These are phyloP conservation scores for Anarhynchus alexandrinus DNA, from an alignment of 2,113 vertebrate genomes.

Conservation along the genomic window DNA sequence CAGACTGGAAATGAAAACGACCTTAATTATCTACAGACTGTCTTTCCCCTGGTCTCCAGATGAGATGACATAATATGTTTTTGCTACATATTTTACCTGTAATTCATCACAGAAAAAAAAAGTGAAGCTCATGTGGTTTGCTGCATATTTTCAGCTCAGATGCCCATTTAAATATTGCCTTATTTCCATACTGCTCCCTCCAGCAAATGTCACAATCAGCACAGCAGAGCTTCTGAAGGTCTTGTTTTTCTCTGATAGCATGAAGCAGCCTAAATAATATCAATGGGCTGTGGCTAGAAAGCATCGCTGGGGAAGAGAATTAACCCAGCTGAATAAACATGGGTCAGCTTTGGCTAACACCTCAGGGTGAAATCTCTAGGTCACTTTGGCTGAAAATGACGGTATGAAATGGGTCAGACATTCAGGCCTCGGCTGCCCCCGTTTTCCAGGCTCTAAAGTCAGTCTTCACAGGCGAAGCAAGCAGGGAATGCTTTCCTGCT, in stretches of 20 bases:
- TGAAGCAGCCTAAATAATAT: constrained; percentile 2
- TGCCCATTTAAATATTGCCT: not conserved
- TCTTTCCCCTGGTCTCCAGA: not conserved
- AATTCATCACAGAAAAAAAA: not conserved
- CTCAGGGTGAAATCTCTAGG: constrained; percentile 37
- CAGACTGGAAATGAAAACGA: not conserved
- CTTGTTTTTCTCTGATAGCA: constrained; percentile 3
- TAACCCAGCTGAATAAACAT: constrained; percentile 12
- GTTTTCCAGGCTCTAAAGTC: not conserved
- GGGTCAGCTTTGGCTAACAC: not conserved
- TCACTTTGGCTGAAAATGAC: not conserved
- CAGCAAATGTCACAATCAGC: not conserved
- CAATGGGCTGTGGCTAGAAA: not conserved
- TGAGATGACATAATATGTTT: not conserved
- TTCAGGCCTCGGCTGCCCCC: not conserved
- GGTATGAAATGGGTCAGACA: not conserved
- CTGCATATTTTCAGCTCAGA: not conserved
- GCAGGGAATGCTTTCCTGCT: not conserved
- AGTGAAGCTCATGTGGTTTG: not conserved
- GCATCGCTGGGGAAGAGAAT: not conserved
- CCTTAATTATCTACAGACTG: not conserved
- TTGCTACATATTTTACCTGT: not conserved
- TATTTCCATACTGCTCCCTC: not conserved
- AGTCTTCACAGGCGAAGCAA: not conserved
- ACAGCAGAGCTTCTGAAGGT: not conserved